Base-by-base conservation (phyloP, 2,888 invertebrate genomes). In the Amblyteles armatorius region DNA sequence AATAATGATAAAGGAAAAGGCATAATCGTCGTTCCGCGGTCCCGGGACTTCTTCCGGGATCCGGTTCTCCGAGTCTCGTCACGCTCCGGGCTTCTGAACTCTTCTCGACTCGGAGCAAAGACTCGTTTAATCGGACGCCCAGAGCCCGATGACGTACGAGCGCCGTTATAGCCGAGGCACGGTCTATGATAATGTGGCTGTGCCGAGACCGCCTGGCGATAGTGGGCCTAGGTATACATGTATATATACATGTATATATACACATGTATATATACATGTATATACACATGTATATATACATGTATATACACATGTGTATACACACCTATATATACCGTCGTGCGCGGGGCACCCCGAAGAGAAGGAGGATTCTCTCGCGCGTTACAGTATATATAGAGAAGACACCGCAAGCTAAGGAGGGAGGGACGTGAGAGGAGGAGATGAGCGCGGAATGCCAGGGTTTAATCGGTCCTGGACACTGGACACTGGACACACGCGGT, bases 131-230 rank as follows among this genome's bases (percentile, higher is more conserved):
- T 83, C 82, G 72, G 55, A 78, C 78, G 80, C 76, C 84, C 78
- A 79, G 65, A 33, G 87, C 83, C 84, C 55, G 86, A 86, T 87
- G 87, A 88, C 87, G 87, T 86, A 82, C 84, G 84, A 86, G 48
- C 73, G 78, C 82, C 83, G 84, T 84, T 85, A 85, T 82, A 48
- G 71, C 79, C 81, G 65, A 65, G 22, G 29, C 72, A 77, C 77
- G 80, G 71, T 77, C 80, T 73, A 84, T 78, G 80, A 80, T 80
- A 84, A 84, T 80, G 72, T 52, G 72, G 67, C 67, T 83, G 50
- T 67, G 36, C 63, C 33, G 33, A 33, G 79, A 80, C 84, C 57
- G 76, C 72, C 72, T 60, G 72, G 80, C 72, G 77, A 77, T 77
- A 48, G 76, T 57, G 19, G 5, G 44, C 44, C 26, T 11, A 22